Evolutionary conservation across 2,113 vertebrate genomes (phyloP), one percentile per base, ranked within the genome.

Genomic region (Miniopterus natalensis): DNA sequence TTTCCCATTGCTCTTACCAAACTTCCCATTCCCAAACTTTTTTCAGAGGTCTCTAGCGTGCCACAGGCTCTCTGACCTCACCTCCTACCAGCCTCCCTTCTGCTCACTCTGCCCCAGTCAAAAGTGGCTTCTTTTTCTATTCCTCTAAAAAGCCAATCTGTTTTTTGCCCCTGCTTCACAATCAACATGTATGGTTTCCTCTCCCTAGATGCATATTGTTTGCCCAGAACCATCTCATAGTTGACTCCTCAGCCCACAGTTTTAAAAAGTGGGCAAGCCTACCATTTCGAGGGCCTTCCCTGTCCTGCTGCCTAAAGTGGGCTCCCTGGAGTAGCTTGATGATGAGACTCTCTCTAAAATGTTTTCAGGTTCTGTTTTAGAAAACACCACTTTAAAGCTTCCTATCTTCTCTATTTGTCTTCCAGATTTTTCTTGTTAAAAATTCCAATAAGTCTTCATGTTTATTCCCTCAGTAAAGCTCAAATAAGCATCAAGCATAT

Each of bases 401-500:
- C 57, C 27, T 68, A 5, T 47, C 57, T 59, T 85, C 42, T 73
- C 55, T 63, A 15, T 20, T 85, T 90, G 27, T 59, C 42, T 68
- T 45, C 31, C 85, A 86, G 59, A 57, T 68, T 90, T 86, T 66
- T 18, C 47, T 95, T 77, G 47, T 88, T 78, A 68, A 77, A 74
- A 65, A 42, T 78, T 51, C 49, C 2, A 42, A 3, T 68, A 65
- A 80, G 47, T 84, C 8, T 85, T 90, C 71, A n/a, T 31, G 15
- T 92, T 65, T 63, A 63, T 93, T 71, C 23, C 53, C 40, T 68
- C 51, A 42, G 40, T 95, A 59, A 75, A 65, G 25, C 42, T 68
- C 14, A 45, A 6, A 8, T 65, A 90, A 40, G 4, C 29, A 18
- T 6, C 18, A 40, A 55, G 63, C 36, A 55, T 71, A 84, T 66